Base-by-base conservation (phyloP, 1,140 invertebrate species). In the Bicyclus anynana region DNA sequence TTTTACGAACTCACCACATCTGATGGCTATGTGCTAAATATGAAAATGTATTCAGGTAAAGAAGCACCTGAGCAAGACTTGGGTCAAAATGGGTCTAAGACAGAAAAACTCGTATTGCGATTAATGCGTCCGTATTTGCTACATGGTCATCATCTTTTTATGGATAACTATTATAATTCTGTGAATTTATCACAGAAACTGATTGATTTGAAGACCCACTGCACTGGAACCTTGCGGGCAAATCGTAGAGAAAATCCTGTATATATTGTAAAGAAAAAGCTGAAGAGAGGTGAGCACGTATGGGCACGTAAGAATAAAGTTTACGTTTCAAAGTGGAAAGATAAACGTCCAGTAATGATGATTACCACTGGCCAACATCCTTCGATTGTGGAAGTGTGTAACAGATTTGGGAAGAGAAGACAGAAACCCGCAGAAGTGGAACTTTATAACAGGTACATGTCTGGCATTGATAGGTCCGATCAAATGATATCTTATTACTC, bases 1-100 rank as follows among this genome's bases (percentile, higher is more conserved):
- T 69, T 80, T 16, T 81, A 74, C 73, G 65, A 76, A 16, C 55
- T 82, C 9, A 63, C 59, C 53, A 62, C 62, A n/a, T 37, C 49
- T 6, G 55, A 74, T 53, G 74, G 74, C 14, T 81, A 78, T 62
- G 83, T 84, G 23, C 73, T 75, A 38, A 62, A 62, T 62, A 49
- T 57, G 10, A 46, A 55, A 29, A 69, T 80, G 55, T 82, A 80
- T 56, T 58, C 44, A 44, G 68, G 65, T 47, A 65, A 68, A 57
- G 51, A 59, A 53, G 49, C 26, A 35, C 7, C 16, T 53, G 38
- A 46, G 46, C n/a, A 59, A 52, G 47, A 52, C 48, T 35, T 33
- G 17, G 17, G 16, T 37, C 10, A 38, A 14, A 46, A 23, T 12
- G n/a, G 2, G 9, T 50, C 48, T 33, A 53, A 53, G 23, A 53